Conservation (phyloP, 2,113 vertebrate genomes). For the Sebastes fasciatus region DNA sequence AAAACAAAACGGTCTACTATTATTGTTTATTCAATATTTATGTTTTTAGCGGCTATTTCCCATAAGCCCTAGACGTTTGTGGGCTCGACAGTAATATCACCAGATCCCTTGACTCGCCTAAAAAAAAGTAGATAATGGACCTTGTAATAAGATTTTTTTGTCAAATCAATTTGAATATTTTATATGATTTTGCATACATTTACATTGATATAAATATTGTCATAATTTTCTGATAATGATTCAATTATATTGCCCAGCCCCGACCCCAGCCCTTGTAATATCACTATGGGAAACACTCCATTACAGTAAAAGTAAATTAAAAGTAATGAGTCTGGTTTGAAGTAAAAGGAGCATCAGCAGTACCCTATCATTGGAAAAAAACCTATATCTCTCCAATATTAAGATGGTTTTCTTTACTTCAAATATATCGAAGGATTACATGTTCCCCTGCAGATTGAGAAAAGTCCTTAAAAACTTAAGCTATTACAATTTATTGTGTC, state of each 20-base stretch:
- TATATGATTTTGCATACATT: background rate
- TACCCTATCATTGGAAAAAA: too few relatives aligned
- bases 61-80: background rate
- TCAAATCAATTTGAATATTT: background rate
- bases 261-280: background rate
- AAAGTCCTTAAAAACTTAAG: too few relatives aligned
- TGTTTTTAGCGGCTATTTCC: background rate
- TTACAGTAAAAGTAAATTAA: background rate
- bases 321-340: too few relatives aligned
- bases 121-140: too few relatives aligned
- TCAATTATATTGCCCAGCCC: background rate
- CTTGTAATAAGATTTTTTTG: too few relatives aligned
- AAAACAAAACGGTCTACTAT: too few relatives aligned
- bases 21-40: background rate
- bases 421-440: background rate
- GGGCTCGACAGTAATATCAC: background rate
- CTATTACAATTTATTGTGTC: background rate
- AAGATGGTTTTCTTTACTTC: too few relatives aligned
- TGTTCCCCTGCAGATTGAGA: background rate
- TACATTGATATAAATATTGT: background rate
- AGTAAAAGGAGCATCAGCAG: too few relatives aligned
- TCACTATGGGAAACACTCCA: background rate
- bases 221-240: too few relatives aligned
- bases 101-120: too few relatives aligned
- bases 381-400: too few relatives aligned